phyloP scores from a whole-genome alignment of 2,888 invertebrate genomes.

The Marasmarcha lunaedactyla region DNA sequence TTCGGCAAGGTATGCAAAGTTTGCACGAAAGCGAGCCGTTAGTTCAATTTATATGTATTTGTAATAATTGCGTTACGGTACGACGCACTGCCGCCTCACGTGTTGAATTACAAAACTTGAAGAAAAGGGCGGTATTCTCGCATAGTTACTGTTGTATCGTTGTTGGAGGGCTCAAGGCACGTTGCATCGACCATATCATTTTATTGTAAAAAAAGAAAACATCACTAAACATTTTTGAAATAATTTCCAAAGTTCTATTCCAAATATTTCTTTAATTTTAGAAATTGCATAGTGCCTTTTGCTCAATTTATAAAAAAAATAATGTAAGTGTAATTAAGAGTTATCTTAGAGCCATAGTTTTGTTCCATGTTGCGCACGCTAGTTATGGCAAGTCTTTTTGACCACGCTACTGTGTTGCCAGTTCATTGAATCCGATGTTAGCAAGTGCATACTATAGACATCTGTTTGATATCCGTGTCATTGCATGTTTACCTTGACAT shows the following conservation, averaged over 20 bases:
- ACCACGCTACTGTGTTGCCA: no score
- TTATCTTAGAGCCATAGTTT: slow-evolving; percentile 35
- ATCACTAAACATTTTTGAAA: slow-evolving; percentile 23
- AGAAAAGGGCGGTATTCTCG: no score
- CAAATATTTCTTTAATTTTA: slow-evolving; percentile 43
- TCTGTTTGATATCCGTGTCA: no score
- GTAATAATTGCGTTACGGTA: no score
- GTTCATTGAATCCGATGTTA: no score
- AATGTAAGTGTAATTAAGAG: slow-evolving; percentile 36
- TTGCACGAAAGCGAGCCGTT: no score
- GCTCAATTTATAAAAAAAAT: slow-evolving; percentile 53
- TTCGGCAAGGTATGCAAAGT: no score
- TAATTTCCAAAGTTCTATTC: slow-evolving; percentile 38
- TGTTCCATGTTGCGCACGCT: slow-evolving; percentile 19
- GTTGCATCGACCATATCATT: slow-evolving; percentile 37
- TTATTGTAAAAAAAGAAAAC: slow-evolving; percentile 21
- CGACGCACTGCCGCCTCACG: no score
- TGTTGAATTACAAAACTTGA: no score
- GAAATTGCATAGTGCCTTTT: slow-evolving; percentile 62
- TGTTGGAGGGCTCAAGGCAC: slow-evolving; percentile 50
- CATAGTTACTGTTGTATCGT: slow-evolving; percentile 16
- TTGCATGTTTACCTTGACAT: no score
- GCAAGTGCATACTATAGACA: no score
- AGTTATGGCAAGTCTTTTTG: neutral
- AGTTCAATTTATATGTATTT: no score